phyloP scores from a whole-genome alignment of 2,797 vertebrate species.

The Girardinus metallicus region DNA sequence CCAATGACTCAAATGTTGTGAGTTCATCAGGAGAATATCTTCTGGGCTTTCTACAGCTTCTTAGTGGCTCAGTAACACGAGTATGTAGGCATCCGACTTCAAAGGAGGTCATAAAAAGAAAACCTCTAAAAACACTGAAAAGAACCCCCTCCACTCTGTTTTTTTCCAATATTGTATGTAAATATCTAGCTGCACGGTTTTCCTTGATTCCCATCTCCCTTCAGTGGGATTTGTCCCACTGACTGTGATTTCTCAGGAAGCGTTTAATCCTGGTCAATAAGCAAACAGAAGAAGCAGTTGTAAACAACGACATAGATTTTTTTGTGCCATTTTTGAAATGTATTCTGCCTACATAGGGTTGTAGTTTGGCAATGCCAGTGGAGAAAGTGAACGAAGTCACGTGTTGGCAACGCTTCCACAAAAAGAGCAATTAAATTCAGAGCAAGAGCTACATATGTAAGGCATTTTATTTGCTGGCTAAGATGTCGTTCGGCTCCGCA shows the following conservation, averaged over 20 bases:
- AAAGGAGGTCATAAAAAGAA: neutral
- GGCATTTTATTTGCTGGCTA: no score
- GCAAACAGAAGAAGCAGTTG: neutral
- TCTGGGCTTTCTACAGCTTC: neutral
- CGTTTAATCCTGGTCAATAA: neutral
- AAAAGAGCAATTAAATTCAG: no score
- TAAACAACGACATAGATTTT: neutral
- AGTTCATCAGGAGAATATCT: neutral
- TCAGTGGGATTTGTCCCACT: neutral
- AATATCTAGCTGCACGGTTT: neutral
- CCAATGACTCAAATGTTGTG: neutral
- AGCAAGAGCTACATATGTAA: no score
- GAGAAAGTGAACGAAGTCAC: neutral
- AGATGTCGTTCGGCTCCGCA: no score
- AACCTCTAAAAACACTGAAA: neutral
- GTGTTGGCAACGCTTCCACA: neutral
- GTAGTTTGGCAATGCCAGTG: neutral
- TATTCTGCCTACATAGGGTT: neutral
- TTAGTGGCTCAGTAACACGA: neutral
- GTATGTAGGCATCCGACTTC: neutral
- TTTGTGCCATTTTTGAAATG: neutral
- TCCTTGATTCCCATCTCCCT: neutral
- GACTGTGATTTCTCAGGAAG: neutral
- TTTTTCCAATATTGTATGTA: neutral
- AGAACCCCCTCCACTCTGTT: neutral